These are phyloP conservation scores for Romanogobio albipinnatus DNA, from an alignment of 2,113 vertebrate genomes.

Conservation along the genomic window DNA sequence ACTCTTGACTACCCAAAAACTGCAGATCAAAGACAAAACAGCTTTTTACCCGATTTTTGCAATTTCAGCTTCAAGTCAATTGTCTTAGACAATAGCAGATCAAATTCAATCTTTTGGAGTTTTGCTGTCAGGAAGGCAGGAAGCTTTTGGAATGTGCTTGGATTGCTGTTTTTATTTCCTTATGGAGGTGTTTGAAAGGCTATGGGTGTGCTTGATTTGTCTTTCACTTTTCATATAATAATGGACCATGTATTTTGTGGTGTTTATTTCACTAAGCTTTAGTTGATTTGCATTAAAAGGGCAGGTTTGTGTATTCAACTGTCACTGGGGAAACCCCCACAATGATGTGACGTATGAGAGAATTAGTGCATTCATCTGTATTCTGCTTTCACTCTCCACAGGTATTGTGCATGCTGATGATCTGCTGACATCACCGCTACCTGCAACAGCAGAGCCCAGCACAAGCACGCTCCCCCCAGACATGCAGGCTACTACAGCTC, in stretches of 20 bases:
- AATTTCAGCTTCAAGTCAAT: background rate
- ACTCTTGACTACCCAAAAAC: background rate
- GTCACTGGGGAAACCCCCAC: background rate
- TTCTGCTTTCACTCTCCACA: background rate
- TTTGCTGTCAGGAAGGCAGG: background rate
- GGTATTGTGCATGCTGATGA: constrained; percentile 42
- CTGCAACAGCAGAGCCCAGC: background rate
- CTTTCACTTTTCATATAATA: background rate
- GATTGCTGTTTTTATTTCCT: constrained; percentile 27
- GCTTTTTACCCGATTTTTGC: no score
- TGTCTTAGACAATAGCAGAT: background rate
- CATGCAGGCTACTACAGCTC: background rate
- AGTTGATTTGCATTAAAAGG: background rate
- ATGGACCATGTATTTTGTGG: background rate
- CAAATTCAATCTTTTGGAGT: background rate
- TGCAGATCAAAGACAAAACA: no score
- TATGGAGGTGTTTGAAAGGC: background rate
- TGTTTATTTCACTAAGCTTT: background rate
- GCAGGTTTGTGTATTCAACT: background rate
- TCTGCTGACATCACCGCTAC: background rate
- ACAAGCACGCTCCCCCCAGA: background rate
- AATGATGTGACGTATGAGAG: background rate
- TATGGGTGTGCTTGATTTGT: background rate
- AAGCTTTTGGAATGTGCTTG: constrained; percentile 26
- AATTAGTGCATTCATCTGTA: no score